These are phyloP conservation scores for Eueremaeus valkanovi DNA, from an alignment of 2,888 invertebrate species.

Conservation along the genomic window DNA sequence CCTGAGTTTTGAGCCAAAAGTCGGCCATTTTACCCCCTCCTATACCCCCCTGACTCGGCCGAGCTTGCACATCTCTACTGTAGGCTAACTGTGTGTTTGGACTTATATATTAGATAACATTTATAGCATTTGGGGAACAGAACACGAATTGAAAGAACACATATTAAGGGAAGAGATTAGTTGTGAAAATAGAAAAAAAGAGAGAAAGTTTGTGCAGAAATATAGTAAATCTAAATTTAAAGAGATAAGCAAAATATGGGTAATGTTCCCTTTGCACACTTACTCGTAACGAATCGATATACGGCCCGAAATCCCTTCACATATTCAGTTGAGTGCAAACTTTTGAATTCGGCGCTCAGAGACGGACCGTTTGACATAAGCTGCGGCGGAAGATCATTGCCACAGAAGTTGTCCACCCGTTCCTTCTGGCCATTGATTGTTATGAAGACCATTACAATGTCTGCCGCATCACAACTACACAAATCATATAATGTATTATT, in stretches of 20 bases:
- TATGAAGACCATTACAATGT: slow-evolving; percentile 75
- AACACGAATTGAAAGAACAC: neutral
- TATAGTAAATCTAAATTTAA: slow-evolving; percentile 34
- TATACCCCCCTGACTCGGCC: too few species aligned
- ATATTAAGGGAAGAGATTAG: neutral
- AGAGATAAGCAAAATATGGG: neutral
- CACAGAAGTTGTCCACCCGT: slow-evolving; percentile 82
- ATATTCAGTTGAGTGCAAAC: slow-evolving; percentile 66
- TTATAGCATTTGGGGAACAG: neutral
- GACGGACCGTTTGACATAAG: slow-evolving; percentile 89
- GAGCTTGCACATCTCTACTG: neutral
- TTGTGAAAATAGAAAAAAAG: neutral
- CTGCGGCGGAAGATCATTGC: slow-evolving; percentile 72
- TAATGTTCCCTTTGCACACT: slow-evolving; percentile 51
- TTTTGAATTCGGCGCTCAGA: slow-evolving; percentile 65
- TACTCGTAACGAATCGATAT: slow-evolving; percentile 85
- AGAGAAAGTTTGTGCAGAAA: neutral
- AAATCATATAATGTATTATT: slow-evolving; percentile 14
- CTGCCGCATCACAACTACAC: slow-evolving; percentile 69
- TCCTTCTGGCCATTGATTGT: slow-evolving; percentile 77
- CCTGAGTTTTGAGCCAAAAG: too few species aligned
- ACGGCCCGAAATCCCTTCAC: slow-evolving; percentile 81
- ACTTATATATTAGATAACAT: neutral
- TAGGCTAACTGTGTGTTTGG: neutral
- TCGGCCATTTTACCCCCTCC: too few species aligned